A percentile compares a stretch with the other conserved stretches of the same genome.
phyloP scores from a whole-genome alignment of 2,113 vertebrate genomes.

The Leptocoma aspasia region DNA sequence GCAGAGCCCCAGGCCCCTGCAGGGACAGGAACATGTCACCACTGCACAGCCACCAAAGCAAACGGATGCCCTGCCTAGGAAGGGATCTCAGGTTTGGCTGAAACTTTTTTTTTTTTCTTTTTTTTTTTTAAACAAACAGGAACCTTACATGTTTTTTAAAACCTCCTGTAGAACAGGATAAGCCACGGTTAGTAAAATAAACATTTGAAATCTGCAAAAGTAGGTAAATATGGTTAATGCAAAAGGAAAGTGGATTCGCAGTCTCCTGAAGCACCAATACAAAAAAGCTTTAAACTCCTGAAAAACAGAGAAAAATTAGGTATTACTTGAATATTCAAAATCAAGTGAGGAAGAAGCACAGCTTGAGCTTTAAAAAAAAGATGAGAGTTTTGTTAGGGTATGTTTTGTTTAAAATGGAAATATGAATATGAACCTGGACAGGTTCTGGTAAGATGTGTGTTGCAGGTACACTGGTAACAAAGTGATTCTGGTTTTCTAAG shows the following conservation, averaged over 20 bases:
- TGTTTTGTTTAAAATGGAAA: background rate
- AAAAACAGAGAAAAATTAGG: background rate
- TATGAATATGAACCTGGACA: background rate
- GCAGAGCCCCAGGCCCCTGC: background rate
- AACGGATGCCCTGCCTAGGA: constrained; percentile 34
- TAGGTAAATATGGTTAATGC: background rate
- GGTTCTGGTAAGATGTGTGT: background rate
- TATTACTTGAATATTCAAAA: background rate
- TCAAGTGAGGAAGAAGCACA: background rate
- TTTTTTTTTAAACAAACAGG: background rate
- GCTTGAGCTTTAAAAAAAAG: background rate
- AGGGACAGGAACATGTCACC: background rate
- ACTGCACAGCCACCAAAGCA: background rate
- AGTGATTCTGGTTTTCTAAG: background rate
- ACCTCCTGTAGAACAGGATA: background rate
- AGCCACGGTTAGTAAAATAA: background rate
- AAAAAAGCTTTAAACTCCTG: background rate
- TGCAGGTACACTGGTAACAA: background rate
- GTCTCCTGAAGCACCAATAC: background rate
- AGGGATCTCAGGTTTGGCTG: background rate
- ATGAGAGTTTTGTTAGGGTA: background rate
- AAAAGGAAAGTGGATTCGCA: background rate
- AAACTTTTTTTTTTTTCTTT: background rate
- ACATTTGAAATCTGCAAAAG: background rate
- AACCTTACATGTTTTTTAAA: background rate